These are phyloP conservation scores for Collichthys lucidus DNA, from an alignment of 2,113 vertebrate species.

Conservation along the genomic window DNA sequence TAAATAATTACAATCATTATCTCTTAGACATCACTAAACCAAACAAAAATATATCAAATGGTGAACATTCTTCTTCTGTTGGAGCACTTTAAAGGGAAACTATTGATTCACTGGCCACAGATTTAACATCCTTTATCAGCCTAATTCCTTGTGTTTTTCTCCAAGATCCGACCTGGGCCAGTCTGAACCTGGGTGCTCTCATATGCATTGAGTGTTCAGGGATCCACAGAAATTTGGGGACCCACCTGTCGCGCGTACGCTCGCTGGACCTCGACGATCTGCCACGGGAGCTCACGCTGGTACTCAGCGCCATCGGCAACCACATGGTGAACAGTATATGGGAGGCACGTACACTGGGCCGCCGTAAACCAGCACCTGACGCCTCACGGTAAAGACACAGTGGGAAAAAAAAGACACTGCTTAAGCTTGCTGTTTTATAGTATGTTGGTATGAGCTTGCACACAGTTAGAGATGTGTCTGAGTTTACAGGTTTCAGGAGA, in stretches of 20 bases:
- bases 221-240: constrained; percentile 81
- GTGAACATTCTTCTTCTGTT: background rate
- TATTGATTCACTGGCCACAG: background rate
- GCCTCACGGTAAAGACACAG: constrained; percentile 63
- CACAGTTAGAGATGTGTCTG: background rate
- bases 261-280: constrained; percentile 79
- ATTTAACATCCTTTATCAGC: constrained; percentile 19
- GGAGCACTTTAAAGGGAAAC: constrained; percentile 4
- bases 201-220: constrained; percentile 82
- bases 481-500: background rate
- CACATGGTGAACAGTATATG: constrained; percentile 80
- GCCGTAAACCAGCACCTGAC: constrained; percentile 74
- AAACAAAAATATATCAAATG: constrained; percentile 23
- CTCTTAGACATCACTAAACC: background rate
- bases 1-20: background rate
- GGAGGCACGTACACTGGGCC: constrained; percentile 74
- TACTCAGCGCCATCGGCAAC: constrained; percentile 80
- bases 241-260: constrained; percentile 78
- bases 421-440: background rate
- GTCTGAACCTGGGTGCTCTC: constrained; percentile 79
- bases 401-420: background rate
- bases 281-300: constrained; percentile 76
- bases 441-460: background rate
- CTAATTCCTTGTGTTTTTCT: constrained; percentile 3
- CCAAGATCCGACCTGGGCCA: constrained; percentile 81